Base-by-base conservation (phyloP, 2,888 invertebrate species). In the Xestoiulus laeticollis region DNA sequence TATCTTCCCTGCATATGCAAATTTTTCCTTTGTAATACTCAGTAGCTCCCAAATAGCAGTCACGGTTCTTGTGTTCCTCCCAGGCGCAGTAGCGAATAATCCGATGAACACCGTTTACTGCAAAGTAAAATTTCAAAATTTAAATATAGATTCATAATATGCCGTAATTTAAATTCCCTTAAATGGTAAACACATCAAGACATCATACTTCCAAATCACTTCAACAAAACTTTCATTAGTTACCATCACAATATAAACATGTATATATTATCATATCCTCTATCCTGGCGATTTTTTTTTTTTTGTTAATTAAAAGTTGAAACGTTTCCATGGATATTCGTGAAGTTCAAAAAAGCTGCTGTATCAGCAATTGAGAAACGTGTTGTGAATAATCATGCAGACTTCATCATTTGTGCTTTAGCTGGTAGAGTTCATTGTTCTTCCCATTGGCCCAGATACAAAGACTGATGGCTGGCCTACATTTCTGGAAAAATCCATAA, bases 31-130 rank as follows among this genome's bases (percentile, higher is more conserved):
- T 88, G 86, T 86, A 88, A 84, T 88, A 88, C 33, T 88, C 86
- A 6, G 86, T n/a, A n/a, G 86, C 59, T 68, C 83, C 87, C n/a
- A 83, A 87, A 44, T 88, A 87, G 30, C 88, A 88, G 32, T 88
- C 87, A 12, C 82, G 26, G 16, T 30, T 78, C 86, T 85, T 59
- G 83, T 88, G 88, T 48, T 88, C 87, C 59, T 88, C 88, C 88
- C 88, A 88, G 83, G 88, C 88, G 48, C 88, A 88, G 16, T 83
- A 26, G 22, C 88, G 88, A 48, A 87, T 82, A 8, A 88, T n/a
- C 14, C 88, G 86, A 32, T 87, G 88, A n/a, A 33, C 84, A n/a
- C 87, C 88, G 33, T 87, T 87, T 38, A 88, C 88, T 88, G 68
- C 22, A 26, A 68, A 1, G 44, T 26, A 87, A 87, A 68, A 10